Evolutionary conservation across 2,797 vertebrate genomes (phyloP), one percentile per base, ranked within the genome.

Genomic region (Tragelaphus oryx): DNA sequence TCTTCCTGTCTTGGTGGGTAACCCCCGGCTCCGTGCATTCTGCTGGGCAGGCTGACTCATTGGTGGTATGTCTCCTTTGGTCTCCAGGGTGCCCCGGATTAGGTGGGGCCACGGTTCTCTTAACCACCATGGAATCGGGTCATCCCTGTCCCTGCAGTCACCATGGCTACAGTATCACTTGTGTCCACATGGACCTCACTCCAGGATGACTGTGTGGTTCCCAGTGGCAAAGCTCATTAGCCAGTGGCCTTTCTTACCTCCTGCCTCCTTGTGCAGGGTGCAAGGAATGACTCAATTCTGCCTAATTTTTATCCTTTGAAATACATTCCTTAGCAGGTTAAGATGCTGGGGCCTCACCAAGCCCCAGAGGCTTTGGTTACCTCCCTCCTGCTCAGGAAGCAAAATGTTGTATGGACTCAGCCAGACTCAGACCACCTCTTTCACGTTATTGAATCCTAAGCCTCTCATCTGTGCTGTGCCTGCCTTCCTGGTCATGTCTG

Each of bases 1-100:
- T 79, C 79, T 55, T 24, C 12, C 12, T 7, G 37, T 46, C 50
- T 24, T 22, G 5, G 8, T 22, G 5, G n/a, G 54, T 4, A 13
- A 6, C 33, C 55, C 9, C 30, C 2, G 0, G 30, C 30, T 24
- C 46, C 0, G 0, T 24, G 54, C 1, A 0, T 83, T 75, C 37
- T 52, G 4, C n/a, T 24, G 5, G 8, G 52, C 46, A 62, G 46
- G 6, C 55, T 54, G 90, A 71, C 16, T 52, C 13, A 10, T 20
- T 10, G 6, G 60, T 11, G 17, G 0, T 4, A 0, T 76, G 46
- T 6, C 41, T 62, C 17, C 28, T 75, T 55, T 4, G 3, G 48
- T 52, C 44, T 91, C 60, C 5, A 41, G 68, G n/a, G 33, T 10
- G n/a, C 68, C 26, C 4, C 0, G n/a, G 52, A 52, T 52, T 28